Evolutionary conservation across 2,797 vertebrate species (phyloP).

Genomic region (Etheostoma perlongum): DNA sequence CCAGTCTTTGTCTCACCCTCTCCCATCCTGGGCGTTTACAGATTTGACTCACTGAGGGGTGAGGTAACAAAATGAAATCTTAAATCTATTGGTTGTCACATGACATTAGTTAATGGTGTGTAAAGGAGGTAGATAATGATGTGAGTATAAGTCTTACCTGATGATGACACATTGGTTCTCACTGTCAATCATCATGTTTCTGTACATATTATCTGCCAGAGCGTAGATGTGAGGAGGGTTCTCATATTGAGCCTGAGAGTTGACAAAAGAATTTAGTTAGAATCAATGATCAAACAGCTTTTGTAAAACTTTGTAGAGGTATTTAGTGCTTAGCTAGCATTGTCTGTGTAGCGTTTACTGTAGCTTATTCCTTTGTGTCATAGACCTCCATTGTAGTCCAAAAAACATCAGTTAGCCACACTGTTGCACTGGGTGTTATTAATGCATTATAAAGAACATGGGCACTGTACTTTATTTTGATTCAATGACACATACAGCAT

Average conservation of each 20-base stretch:
- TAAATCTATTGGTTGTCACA: background rate
- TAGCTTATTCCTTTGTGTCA: background rate
- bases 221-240: slow-evolving; percentile 99
- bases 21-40: background rate
- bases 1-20: slow-evolving; percentile 18
- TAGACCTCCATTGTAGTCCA: background rate
- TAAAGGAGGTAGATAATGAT: background rate
- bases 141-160: slow-evolving; percentile 85
- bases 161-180: slow-evolving; percentile 99
- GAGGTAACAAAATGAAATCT: background rate
- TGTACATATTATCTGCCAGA: slow-evolving; percentile 97
- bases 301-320: background rate
- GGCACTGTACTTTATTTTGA: background rate
- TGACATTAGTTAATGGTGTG: background rate
- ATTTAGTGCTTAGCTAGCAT: background rate
- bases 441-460: background rate
- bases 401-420: background rate
- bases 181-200: slow-evolving; percentile 99
- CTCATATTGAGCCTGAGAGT: slow-evolving; percentile 94
- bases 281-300: background rate
- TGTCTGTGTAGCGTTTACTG: background rate
- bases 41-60: slow-evolving; percentile 4
- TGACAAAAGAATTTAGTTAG: slow-evolving; percentile 9
- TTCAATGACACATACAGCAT: background rate
- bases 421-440: background rate